Evolutionary conservation across 2,797 vertebrate genomes (phyloP).

Genomic region (Nyctibius grandis): DNA sequence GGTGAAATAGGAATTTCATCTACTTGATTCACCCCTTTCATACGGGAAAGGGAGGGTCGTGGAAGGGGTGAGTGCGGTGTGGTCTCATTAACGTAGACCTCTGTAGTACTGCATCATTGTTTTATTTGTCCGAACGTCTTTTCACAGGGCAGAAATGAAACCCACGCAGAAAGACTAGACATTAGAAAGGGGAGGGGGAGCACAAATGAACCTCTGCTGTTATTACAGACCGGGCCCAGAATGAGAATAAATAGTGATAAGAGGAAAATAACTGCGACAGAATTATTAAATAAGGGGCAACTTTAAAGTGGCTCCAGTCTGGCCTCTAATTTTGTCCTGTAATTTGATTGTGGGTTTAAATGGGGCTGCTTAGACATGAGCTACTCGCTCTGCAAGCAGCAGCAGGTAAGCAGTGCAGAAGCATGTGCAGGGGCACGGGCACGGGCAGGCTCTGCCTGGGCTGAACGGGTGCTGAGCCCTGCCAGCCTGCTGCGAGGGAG

Average conservation of each 20-base stretch:
- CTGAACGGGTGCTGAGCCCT: not conserved
- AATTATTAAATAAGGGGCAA: conserved; percentile 52
- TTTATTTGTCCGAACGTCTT: not conserved
- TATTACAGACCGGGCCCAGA: not conserved
- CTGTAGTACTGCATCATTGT: not conserved
- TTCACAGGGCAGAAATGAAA: not conserved
- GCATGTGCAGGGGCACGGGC: not conserved
- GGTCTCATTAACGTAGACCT: not conserved
- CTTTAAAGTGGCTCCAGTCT: conserved; percentile 64
- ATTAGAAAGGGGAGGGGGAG: not conserved
- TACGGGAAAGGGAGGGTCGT: fast-evolving
- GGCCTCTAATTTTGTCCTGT: conserved; percentile 55
- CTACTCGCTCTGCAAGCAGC: not conserved
- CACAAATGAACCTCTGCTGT: not conserved
- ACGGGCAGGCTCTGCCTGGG: not conserved
- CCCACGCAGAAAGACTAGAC: not conserved
- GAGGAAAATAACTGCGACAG: conserved; percentile 9
- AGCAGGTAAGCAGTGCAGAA: not conserved
- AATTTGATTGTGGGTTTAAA: conserved; percentile 59
- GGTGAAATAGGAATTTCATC: not conserved
- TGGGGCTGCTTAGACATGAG: conserved; percentile 17
- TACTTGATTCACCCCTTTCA: not conserved
- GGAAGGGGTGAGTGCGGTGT: not conserved
- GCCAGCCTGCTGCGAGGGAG: not conserved
- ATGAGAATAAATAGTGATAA: conserved; percentile 51